Percentiles rank a stretch among this genome's conserved stretches.
These are phyloP conservation scores for Agrotis clavis DNA, from an alignment of 2,888 invertebrate genomes.

Conservation along the genomic window DNA sequence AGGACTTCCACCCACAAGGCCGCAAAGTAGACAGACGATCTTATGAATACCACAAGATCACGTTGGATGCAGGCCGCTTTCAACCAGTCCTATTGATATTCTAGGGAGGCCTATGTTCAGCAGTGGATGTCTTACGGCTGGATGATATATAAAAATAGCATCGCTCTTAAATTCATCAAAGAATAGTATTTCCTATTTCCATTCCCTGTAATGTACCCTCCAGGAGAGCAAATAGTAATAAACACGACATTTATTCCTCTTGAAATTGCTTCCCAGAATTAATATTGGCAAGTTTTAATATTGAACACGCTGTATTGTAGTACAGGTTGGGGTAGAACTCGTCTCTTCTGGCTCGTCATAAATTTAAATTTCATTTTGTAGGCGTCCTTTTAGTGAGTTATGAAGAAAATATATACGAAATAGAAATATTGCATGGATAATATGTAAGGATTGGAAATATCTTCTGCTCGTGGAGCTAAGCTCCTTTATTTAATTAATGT, in stretches of 20 bases:
- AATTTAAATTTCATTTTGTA: slow-evolving; percentile 13
- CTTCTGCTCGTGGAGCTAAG: too few relatives aligned
- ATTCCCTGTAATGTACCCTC: neutral
- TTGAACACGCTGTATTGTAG: slow-evolving; percentile 30
- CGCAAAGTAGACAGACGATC: too few relatives aligned
- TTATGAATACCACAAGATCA: too few relatives aligned
- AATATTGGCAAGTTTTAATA: slow-evolving; percentile 50
- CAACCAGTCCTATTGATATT: too few relatives aligned
- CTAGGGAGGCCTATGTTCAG: too few relatives aligned
- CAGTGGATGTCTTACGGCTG: too few relatives aligned
- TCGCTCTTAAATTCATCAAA: neutral
- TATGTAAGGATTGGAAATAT: neutral
- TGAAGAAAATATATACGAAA: slow-evolving; percentile 12
- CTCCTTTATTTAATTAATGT: too few relatives aligned
- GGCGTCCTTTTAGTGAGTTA: neutral
- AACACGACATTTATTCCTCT: slow-evolving; percentile 17
- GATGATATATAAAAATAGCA: neutral
- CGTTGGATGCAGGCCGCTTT: too few relatives aligned
- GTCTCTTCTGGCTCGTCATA: neutral
- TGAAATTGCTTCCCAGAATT: slow-evolving; percentile 34
- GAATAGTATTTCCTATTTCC: slow-evolving; percentile 1
- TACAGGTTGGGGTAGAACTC: slow-evolving; percentile 2
- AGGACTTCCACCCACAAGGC: too few relatives aligned
- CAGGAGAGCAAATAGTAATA: slow-evolving; percentile 46
- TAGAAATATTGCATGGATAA: slow-evolving; percentile 7